A percentile compares a stretch with the other conserved stretches of the same genome.
These are phyloP conservation scores for Phataginus tetradactyla DNA, from an alignment of 2,797 vertebrate species.

Conservation along the genomic window DNA sequence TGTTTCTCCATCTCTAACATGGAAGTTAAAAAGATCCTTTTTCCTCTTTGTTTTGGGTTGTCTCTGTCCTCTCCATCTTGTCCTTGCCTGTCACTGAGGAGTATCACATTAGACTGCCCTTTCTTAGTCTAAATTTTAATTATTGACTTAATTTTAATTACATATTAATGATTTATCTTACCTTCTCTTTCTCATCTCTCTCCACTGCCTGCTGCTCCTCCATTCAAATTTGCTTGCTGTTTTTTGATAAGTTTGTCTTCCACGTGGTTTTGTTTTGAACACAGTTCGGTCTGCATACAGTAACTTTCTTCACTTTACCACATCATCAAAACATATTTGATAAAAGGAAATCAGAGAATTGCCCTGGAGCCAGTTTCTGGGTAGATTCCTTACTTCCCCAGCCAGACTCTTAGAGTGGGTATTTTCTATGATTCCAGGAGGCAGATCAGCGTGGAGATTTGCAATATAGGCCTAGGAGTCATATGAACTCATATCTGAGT, in stretches of 20 bases:
- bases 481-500: neutral
- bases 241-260: neutral
- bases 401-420: neutral
- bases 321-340: neutral
- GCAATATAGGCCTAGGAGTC: neutral
- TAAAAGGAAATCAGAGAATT: neutral
- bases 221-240: neutral
- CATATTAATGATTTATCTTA: neutral
- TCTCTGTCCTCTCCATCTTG: neutral
- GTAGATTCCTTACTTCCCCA: neutral
- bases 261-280: neutral
- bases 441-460: too few relatives aligned
- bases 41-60: neutral
- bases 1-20: neutral
- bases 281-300: neutral
- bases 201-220: neutral
- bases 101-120: neutral
- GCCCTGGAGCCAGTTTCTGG: neutral
- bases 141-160: neutral
- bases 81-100: too few relatives aligned
- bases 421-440: neutral
- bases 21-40: neutral
- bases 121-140: neutral
- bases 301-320: neutral
- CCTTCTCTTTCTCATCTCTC: neutral